Evolutionary conservation across 2,113 vertebrate species (phyloP).

Genomic region (Prolemur simus): DNA sequence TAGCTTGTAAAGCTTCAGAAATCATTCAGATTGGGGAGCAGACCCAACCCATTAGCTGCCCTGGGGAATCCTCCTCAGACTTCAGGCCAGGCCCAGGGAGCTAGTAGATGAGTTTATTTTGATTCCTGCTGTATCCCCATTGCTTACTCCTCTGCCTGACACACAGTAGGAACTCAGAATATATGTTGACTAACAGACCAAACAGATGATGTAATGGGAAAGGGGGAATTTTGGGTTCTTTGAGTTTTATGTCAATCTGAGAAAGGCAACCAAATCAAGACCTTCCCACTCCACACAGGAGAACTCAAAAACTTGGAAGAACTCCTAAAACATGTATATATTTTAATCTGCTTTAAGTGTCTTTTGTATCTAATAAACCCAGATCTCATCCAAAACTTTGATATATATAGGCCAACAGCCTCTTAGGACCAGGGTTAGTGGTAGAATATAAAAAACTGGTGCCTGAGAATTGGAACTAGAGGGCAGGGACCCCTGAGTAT

Average conservation of each 20-base stretch:
- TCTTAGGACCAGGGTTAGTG: not conserved
- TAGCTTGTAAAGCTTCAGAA: not conserved
- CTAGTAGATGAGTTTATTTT: not conserved
- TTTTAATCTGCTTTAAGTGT: not conserved
- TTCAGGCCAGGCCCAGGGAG: not conserved
- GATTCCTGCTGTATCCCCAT: not conserved
- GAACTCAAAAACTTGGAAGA: not conserved
- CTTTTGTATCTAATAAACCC: not conserved
- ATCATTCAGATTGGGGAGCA: not conserved
- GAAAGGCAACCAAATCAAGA: not conserved
- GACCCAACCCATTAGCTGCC: not conserved
- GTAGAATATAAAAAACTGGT: not conserved
- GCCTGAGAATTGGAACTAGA: not conserved
- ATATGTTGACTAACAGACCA: not conserved
- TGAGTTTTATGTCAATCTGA: not conserved
- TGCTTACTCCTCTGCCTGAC: not conserved
- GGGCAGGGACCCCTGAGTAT: not conserved
- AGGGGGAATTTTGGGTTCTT: not conserved
- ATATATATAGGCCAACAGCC: not conserved
- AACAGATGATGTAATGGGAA: not conserved
- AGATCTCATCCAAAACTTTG: not conserved
- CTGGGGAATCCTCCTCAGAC: not conserved
- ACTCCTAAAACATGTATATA: not conserved
- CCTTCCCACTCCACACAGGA: not conserved
- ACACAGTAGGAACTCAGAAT: not conserved